Evolutionary conservation across 1,140 invertebrate species (phyloP), one percentile per base, ranked within the genome.

Genomic region (Telenomus remus): DNA sequence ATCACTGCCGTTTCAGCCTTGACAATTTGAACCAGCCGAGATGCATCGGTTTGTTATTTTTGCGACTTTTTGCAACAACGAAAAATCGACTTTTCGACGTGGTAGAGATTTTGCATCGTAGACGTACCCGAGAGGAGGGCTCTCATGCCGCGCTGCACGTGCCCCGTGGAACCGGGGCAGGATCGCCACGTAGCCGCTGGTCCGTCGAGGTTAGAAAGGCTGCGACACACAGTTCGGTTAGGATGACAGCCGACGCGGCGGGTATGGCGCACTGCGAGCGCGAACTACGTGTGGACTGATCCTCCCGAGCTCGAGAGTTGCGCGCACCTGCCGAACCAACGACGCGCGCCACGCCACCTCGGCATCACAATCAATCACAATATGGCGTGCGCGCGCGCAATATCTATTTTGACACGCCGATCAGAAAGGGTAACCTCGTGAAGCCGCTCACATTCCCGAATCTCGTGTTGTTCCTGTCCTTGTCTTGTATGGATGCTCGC

Each of bases 311-410:
- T 53, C 50, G 12, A 37, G 53, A 75, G 59, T 59, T 75, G 59
- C 72, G 72, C 73, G 65, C 65, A 76, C 73, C 73, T 76, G 65
- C 72, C 55, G 72, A 59, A n/a, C n/a, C n/a, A n/a, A 55, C 15
- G 60, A 75, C 56, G 73, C 73, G 61, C 61, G 73, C 73, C 55
- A 70, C 65, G 61, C 73, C 73, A 76, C 65, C 66, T 60, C 61
- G 73, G 44, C 61, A 70, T 70, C 66, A 76, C 65, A 76, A 70
- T 76, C 73, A 76, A 76, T 69, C 72, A 69, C 72, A 69, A 75
- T 75, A 75, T 75, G 65, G 64, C 50, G 54, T 47, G 50, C 66
- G 56, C 49, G 65, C 65, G 35, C 44, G n/a, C 34, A 19, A 59
- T 43, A 19, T 56, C n/a, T 57, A 14, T 53, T 53, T 64, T 64